Conservation (phyloP, 2,797 vertebrate species). For the Tapirus indicus region DNA sequence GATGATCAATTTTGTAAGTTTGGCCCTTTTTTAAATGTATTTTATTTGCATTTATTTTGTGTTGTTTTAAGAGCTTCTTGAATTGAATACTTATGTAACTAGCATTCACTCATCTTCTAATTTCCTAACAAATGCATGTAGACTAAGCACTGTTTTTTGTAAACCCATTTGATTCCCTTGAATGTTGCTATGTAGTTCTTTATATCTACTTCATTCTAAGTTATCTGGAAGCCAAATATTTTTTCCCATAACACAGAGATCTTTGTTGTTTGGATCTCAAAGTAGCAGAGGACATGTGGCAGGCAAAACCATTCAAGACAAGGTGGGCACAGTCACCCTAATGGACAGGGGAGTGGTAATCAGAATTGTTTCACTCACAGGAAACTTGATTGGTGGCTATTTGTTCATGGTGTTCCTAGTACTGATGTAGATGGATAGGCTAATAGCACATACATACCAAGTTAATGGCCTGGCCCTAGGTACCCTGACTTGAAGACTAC, state of each 20-base stretch:
- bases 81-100: background rate
- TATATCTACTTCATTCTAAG: background rate
- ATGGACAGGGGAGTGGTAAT: background rate
- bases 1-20: background rate
- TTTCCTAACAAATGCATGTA: background rate
- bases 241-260: background rate
- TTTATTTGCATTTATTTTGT: background rate
- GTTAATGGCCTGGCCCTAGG: background rate
- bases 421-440: background rate
- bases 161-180: background rate
- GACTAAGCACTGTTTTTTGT: background rate
- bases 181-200: background rate
- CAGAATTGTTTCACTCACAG: background rate
- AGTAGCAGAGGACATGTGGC: background rate
- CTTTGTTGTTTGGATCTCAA: background rate
- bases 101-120: background rate
- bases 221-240: background rate
- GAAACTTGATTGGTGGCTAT: background rate
- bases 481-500: background rate
- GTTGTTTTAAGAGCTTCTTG: background rate
- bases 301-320: background rate
- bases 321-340: background rate
- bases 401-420: background rate
- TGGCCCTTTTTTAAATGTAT: background rate
- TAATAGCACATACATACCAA: background rate